Base-by-base conservation (phyloP, 64 coral and sea anemone genomes). In the Platygyra sinensis region DNA sequence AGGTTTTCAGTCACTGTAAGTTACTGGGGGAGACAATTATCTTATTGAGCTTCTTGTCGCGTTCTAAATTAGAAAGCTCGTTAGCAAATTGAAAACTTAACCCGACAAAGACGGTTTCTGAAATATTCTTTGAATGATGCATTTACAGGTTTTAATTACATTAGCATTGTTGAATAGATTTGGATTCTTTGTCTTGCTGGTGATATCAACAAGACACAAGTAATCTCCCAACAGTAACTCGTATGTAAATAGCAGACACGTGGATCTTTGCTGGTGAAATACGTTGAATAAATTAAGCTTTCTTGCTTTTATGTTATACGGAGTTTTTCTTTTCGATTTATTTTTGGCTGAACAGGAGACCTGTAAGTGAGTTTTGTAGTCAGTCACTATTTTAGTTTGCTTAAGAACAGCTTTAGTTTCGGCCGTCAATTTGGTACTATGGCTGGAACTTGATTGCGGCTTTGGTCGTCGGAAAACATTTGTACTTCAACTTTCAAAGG, bases 61-160 rank as follows among this genome's bases (percentile, higher is more conserved):
- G 42, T 46, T 42, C 18, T 60, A 8, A 24, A 82, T 65, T 65
- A 62, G 39, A 64, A 67, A 8, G 80, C 36, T 71, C 62, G 81
- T 85, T 85, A 36, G 31, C 19, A 85, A 85, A 27, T 36, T 85
- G 46, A 1, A 71, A 71, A 50, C 9, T 27, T 52, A 42, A 50
- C 9, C 22, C 38, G 49, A 49, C 36, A 71, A 85, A 71, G 15
- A 20, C n/a, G n/a, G 10, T 54, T 79, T 50, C 4, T 85, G n/a
- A 71, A 85, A 69, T 71, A n/a, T 64, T 67, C 38, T 85, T 67
- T 9, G 19, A 49, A 51, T 85, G 22, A 28, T 71, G 33, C 33
- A 30, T 83, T 61, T 62, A 36, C 9, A 71, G 33, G 36, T 51
- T 71, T 71, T 85, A 85, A 50, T 85, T 71, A 85, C 33, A 85